phyloP scores from a whole-genome alignment of 2,113 vertebrate species.

The Saccopteryx bilineata region DNA sequence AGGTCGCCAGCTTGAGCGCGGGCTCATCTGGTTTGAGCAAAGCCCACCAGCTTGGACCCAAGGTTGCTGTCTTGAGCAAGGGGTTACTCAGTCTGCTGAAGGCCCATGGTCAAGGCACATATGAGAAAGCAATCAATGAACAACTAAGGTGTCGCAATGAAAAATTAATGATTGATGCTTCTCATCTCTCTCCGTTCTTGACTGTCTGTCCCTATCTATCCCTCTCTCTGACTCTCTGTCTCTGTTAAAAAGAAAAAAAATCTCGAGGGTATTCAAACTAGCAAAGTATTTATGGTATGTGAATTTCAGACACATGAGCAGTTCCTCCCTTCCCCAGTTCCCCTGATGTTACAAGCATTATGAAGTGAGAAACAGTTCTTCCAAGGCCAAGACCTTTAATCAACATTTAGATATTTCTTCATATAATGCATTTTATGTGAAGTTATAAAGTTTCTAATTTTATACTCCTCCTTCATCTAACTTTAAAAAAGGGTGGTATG shows the following conservation, averaged over 20 bases:
- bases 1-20: too few relatives aligned
- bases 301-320: slow-evolving; percentile 66
- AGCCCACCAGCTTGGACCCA: too few relatives aligned
- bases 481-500: not conserved
- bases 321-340: not conserved
- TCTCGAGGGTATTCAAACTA: not conserved
- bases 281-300: slow-evolving; percentile 61
- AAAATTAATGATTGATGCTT: too few relatives aligned
- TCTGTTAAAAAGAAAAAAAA: not conserved
- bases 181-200: too few relatives aligned
- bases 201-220: too few relatives aligned
- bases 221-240: too few relatives aligned
- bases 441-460: slow-evolving; percentile 53
- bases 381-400: slow-evolving; percentile 7
- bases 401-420: not conserved
- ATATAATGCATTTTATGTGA: not conserved
- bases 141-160: too few relatives aligned
- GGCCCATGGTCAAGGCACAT: too few relatives aligned
- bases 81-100: too few relatives aligned
- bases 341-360: not conserved
- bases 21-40: too few relatives aligned
- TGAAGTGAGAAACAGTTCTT: slow-evolving; percentile 61
- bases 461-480: not conserved
- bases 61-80: too few relatives aligned
- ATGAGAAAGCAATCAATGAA: too few relatives aligned